Conservation (phyloP, 2,797 vertebrate species). For the Cynopterus sphinx region DNA sequence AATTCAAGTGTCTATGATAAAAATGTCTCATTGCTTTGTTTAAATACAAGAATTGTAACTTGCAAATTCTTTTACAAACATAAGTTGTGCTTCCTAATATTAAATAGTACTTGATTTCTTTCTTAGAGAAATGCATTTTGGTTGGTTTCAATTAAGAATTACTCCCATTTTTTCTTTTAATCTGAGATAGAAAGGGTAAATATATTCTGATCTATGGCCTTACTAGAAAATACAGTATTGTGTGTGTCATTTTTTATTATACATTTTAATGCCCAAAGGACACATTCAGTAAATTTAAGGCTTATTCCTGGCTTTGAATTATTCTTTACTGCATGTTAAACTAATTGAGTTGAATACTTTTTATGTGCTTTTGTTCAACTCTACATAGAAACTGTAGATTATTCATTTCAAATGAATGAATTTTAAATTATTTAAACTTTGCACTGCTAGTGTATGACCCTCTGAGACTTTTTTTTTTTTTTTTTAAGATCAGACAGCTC, state of each 20-base stretch:
- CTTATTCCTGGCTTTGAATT: background rate
- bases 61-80: background rate
- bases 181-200: constrained; percentile 28
- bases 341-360: constrained; percentile 61
- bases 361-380: constrained; percentile 27
- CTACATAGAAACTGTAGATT: constrained; percentile 32
- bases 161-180: background rate
- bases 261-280: constrained; percentile 20
- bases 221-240: background rate
- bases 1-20: background rate
- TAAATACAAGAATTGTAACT: background rate
- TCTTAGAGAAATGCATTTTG: background rate
- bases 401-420: constrained; percentile 51
- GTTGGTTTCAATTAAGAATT: constrained; percentile 3
- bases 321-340: background rate
- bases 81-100: background rate
- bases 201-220: constrained; percentile 29
- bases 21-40: constrained; percentile 3
- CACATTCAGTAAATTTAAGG: background rate
- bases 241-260: constrained; percentile 46
- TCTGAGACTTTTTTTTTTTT: background rate
- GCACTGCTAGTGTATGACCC: background rate
- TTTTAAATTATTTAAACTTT: constrained; percentile 57
- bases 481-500: background rate
- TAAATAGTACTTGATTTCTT: background rate